Percentiles rank a stretch among this genome's conserved stretches.
Evolutionary conservation across 2,888 invertebrate genomes (phyloP).

Genomic region (Escarpia spicata): DNA sequence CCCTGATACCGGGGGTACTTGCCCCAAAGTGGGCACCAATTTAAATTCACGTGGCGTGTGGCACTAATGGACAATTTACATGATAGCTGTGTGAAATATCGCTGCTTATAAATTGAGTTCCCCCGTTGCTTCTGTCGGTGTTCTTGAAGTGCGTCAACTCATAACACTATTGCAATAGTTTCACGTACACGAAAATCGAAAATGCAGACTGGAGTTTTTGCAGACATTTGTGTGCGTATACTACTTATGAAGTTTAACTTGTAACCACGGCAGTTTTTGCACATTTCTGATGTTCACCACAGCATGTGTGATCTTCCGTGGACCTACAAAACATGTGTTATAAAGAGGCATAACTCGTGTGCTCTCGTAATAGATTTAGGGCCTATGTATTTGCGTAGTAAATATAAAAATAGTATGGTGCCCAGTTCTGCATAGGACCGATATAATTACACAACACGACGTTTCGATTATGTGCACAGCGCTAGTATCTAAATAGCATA

Average conservation of each 20-base stretch:
- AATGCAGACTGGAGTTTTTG: background rate
- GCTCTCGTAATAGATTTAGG: background rate
- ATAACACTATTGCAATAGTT: background rate
- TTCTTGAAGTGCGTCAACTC: background rate
- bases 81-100: background rate
- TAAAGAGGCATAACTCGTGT: background rate
- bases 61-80: background rate
- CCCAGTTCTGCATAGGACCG: background rate
- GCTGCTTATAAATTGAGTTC: background rate
- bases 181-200: background rate
- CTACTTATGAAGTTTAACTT: background rate
- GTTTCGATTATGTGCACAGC: background rate
- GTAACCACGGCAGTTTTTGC: background rate
- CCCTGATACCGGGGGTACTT: background rate
- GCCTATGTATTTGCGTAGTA: background rate
- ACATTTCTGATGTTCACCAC: background rate
- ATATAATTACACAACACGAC: background rate
- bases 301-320: background rate
- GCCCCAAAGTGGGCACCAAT: background rate
- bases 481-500: background rate
- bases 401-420: background rate
- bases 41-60: background rate
- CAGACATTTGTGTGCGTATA: background rate
- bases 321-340: background rate
- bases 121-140: background rate